Conservation (phyloP, 2,113 vertebrate genomes). For the Cynopterus brachyotis region DNA sequence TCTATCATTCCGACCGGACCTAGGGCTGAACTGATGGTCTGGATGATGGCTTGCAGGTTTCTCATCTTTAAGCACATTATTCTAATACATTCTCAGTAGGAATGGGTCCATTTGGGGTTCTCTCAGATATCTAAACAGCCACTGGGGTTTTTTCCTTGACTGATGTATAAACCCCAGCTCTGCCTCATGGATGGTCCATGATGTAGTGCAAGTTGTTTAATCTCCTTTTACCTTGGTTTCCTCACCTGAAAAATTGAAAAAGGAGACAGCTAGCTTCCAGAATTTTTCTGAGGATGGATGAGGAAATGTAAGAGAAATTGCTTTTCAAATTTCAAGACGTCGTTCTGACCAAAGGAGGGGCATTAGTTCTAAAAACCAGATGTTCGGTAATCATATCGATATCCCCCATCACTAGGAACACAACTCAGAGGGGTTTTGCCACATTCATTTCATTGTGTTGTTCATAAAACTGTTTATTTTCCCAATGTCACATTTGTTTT, state of each 20-base stretch:
- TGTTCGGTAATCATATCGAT: background rate
- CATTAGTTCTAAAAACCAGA: background rate
- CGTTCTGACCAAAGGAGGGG: background rate
- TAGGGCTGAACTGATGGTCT: background rate
- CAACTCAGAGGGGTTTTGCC: background rate
- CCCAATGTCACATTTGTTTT: background rate
- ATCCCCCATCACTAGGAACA: background rate
- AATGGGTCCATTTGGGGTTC: background rate
- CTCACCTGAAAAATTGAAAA: background rate
- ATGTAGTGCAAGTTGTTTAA: no score
- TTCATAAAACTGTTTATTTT: slow-evolving; percentile 39
- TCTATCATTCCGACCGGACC: no score
- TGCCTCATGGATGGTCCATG: fast-evolving
- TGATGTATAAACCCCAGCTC: no score
- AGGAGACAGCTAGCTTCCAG: background rate
- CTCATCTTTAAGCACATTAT: background rate
- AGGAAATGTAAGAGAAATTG: background rate
- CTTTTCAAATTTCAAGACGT: background rate
- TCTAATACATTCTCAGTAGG: background rate
- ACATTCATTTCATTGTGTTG: background rate
- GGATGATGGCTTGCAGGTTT: background rate
- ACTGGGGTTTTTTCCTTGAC: background rate
- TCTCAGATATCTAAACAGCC: background rate
- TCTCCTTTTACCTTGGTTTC: background rate
- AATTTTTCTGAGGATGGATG: background rate